These are phyloP conservation scores for Chironomus striatipennis DNA, from an alignment of 1,140 invertebrate species.

Conservation along the genomic window DNA sequence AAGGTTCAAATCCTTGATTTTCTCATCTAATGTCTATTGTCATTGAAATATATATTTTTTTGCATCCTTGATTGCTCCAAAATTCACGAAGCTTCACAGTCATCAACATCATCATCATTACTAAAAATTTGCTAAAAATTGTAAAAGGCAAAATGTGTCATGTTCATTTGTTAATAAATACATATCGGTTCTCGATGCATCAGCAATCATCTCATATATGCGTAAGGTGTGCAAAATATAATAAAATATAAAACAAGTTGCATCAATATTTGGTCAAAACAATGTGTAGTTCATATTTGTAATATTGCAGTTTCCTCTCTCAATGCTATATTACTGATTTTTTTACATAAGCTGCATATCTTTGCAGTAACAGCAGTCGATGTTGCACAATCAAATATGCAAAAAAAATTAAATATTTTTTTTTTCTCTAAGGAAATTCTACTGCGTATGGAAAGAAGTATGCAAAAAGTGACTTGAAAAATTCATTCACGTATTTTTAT, in stretches of 20 bases:
- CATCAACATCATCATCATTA: too few relatives aligned
- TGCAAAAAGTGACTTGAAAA: not conserved
- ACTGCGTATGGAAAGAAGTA: constrained; percentile 1
- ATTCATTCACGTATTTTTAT: not conserved
- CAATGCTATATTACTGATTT: too few relatives aligned
- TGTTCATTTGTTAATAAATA: constrained; percentile 14
- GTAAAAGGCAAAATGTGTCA: not conserved
- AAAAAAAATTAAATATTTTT: not conserved
- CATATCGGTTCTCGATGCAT: not conserved
- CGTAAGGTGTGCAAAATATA: constrained; percentile 12
- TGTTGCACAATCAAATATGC: constrained; percentile 7
- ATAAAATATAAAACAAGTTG: not conserved
- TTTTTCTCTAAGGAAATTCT: constrained; percentile 11
- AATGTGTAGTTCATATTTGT: not conserved
- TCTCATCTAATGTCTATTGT: too few relatives aligned
- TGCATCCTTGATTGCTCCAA: too few relatives aligned
- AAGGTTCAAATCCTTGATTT: too few relatives aligned
- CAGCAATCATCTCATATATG: not conserved
- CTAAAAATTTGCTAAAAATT: too few relatives aligned
- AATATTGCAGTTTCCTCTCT: too few relatives aligned
- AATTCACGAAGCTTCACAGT: too few relatives aligned
- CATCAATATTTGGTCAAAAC: constrained; percentile 5
- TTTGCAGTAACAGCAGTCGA: not conserved
- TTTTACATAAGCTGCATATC: too few relatives aligned
- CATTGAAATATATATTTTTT: too few relatives aligned